These are phyloP conservation scores for Tiliacea citrago DNA, from an alignment of 2,888 invertebrate species.

Conservation along the genomic window DNA sequence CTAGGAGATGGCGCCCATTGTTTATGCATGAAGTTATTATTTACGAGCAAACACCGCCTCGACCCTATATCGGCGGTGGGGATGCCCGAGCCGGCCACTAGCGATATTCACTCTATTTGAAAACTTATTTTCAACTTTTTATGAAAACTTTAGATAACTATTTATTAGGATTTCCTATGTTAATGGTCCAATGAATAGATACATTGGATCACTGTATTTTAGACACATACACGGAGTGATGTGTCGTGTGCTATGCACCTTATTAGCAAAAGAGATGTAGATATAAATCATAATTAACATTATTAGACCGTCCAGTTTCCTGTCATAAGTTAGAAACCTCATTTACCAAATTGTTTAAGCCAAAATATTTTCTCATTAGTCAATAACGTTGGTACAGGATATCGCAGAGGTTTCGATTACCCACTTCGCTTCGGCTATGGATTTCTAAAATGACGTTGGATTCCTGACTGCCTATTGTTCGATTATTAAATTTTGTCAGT, in stretches of 20 bases:
- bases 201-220: not conserved
- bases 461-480: not conserved
- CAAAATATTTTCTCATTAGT: not conserved
- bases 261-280: not conserved
- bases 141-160: not conserved
- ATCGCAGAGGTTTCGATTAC: not conserved
- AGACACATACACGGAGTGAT: not conserved
- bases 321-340: not conserved
- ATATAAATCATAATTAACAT: not conserved
- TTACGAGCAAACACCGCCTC: slow-evolving; percentile 75
- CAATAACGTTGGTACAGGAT: not conserved
- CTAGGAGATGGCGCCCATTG: slow-evolving; percentile 79
- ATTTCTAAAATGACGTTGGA: not conserved
- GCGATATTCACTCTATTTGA: slow-evolving; percentile 44
- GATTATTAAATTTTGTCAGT: not conserved
- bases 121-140: slow-evolving; percentile 35
- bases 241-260: not conserved
- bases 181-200: not conserved
- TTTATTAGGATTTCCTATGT: not conserved
- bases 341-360: not conserved
- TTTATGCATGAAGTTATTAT: slow-evolving; percentile 88
- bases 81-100: slow-evolving; percentile 37
- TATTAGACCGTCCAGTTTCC: not conserved
- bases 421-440: not conserved
- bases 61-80: slow-evolving; percentile 52